phyloP scores from a whole-genome alignment of 2,113 vertebrate species.

The Syrrhaptes paradoxus region DNA sequence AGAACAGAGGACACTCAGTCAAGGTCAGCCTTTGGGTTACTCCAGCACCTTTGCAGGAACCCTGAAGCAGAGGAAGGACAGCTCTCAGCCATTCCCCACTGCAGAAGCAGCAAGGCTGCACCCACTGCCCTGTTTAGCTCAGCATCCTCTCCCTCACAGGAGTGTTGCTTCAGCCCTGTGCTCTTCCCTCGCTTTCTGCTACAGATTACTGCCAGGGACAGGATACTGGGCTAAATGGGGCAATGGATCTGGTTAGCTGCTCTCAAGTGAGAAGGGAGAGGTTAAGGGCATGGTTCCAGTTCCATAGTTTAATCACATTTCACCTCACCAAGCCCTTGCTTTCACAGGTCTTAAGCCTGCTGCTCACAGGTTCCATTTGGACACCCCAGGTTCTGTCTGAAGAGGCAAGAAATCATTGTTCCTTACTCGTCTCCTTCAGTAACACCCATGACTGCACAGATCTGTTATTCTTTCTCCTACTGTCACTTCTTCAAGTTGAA shows the following conservation, averaged over 20 bases:
- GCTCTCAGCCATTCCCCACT: not conserved
- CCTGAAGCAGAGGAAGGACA: not conserved
- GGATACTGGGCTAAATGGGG: fast-evolving
- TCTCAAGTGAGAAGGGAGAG: not conserved
- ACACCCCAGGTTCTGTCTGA: not conserved
- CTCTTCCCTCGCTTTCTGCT: not conserved
- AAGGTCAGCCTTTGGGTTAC: not conserved
- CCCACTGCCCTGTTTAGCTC: fast-evolving
- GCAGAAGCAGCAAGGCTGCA: not conserved
- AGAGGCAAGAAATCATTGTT: not conserved
- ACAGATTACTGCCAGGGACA: not conserved
- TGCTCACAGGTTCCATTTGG: fast-evolving
- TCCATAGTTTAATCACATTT: not conserved
- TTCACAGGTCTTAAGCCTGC: not conserved
- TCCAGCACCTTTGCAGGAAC: not conserved
- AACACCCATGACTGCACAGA: not conserved
- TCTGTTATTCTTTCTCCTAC: not conserved
- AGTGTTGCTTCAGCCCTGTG: not conserved
- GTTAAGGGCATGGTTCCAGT: not conserved
- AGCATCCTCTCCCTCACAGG: not conserved
- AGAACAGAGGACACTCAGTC: not conserved
- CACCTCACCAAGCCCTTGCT: not conserved
- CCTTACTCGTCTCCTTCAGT: not conserved
- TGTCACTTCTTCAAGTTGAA: not conserved
- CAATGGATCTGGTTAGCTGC: not conserved